Conservation (phyloP, 2,113 vertebrate genomes). For the Phycodurus eques region DNA sequence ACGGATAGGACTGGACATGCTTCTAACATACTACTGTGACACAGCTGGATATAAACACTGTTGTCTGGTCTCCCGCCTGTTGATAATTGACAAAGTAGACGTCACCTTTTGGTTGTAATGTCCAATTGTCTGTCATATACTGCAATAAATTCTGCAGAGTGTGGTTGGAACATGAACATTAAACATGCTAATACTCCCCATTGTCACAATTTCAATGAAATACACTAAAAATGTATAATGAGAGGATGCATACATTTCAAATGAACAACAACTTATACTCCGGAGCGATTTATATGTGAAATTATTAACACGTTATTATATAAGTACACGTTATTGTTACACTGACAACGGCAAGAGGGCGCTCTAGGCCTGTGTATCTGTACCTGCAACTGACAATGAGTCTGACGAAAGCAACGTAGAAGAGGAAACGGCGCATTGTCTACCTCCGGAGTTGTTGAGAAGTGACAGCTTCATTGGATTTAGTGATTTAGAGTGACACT, state of each 20-base stretch:
- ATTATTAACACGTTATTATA: no score
- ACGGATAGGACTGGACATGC: constrained; percentile 44
- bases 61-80: constrained; percentile 15
- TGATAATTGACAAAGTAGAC: constrained; percentile 41
- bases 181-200: neutral
- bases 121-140: constrained; percentile 7
- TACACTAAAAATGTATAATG: neutral
- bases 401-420: no score
- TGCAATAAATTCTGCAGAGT: constrained; percentile 7
- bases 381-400: no score
- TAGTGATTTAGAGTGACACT: no score
- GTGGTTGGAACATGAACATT: neutral
- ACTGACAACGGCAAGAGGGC: no score
- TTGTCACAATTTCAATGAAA: neutral
- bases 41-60: constrained; percentile 21
- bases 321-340: no score
- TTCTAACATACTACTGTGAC: constrained; percentile 39
- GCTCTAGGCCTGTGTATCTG: no score
- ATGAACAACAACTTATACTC: no score
- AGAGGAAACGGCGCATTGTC: no score
- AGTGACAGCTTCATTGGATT: no score
- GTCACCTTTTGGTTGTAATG: constrained; percentile 18
- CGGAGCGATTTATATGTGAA: no score
- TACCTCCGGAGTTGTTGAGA: no score
- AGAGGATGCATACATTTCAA: neutral